Conservation (phyloP, 1,140 invertebrate genomes). For the Meloidogyne hapla region DNA sequence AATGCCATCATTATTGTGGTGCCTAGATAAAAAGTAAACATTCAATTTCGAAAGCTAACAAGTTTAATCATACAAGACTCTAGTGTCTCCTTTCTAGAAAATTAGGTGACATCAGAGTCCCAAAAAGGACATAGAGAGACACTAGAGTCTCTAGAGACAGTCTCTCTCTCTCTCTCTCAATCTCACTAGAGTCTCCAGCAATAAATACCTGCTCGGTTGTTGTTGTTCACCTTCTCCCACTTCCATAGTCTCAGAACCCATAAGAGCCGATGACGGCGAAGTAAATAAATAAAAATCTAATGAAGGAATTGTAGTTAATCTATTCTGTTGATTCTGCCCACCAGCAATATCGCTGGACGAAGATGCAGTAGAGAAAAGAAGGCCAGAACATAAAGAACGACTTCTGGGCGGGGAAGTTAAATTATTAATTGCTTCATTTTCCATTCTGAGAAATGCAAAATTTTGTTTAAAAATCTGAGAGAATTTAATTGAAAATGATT, state of each 20-base stretch:
- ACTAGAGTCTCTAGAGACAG: too few species aligned
- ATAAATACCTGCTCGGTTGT: not conserved
- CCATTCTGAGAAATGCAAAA: not conserved
- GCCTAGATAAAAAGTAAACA: not conserved
- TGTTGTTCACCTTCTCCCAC: not conserved
- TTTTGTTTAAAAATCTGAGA: not conserved
- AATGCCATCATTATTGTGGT: not conserved
- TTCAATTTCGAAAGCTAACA: too few species aligned
- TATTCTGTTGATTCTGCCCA: not conserved
- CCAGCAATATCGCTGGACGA: not conserved
- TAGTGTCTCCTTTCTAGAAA: too few species aligned
- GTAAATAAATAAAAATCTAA: constrained; percentile 2
- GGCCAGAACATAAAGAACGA: not conserved
- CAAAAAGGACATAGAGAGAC: too few species aligned
- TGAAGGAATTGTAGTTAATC: not conserved
- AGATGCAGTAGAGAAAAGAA: constrained; percentile 2
- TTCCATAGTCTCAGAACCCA: not conserved
- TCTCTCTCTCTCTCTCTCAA: too few species aligned
- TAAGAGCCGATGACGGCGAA: not conserved
- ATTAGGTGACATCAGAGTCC: too few species aligned
- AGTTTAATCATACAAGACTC: too few species aligned
- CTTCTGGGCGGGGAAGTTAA: not conserved
- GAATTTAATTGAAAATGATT: too few species aligned
- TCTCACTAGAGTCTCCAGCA: not conserved
- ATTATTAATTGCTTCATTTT: constrained; percentile 3